Evolutionary conservation across 2,888 invertebrate species (phyloP).

Genomic region (Acanthosepion lycidas): DNA sequence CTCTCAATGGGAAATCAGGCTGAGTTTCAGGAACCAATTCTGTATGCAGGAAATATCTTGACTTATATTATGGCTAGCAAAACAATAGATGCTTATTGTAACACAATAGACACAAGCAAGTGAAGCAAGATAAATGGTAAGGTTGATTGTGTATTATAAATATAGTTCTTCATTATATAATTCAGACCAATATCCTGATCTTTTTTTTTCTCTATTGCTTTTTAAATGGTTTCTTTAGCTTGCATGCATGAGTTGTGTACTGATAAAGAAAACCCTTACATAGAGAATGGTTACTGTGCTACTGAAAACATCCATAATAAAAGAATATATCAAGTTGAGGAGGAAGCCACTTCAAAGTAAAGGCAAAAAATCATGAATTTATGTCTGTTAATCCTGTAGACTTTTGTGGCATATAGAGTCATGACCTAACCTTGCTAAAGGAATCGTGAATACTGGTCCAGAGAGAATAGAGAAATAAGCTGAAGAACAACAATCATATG

Average conservation of each 20-base stretch:
- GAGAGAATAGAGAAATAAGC: too few species aligned
- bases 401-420: too few species aligned
- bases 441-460: too few species aligned
- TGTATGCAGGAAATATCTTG: background rate
- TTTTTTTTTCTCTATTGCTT: background rate
- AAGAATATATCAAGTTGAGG: too few species aligned
- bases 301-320: background rate
- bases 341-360: too few species aligned
- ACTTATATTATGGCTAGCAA: constrained; percentile 1
- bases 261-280: background rate
- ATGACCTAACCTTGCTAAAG: too few species aligned
- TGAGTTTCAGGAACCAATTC: background rate
- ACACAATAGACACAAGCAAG: background rate
- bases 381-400: too few species aligned
- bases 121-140: background rate
- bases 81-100: background rate
- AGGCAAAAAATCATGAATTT: too few species aligned
- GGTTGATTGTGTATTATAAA: background rate
- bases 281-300: background rate
- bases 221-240: background rate
- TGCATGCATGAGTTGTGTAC: background rate
- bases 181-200: background rate
- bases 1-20: background rate
- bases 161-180: background rate
- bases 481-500: too few species aligned